Evolutionary conservation across 2,113 vertebrate species (phyloP).

Genomic region (Stomatorhinus ivindoensis): DNA sequence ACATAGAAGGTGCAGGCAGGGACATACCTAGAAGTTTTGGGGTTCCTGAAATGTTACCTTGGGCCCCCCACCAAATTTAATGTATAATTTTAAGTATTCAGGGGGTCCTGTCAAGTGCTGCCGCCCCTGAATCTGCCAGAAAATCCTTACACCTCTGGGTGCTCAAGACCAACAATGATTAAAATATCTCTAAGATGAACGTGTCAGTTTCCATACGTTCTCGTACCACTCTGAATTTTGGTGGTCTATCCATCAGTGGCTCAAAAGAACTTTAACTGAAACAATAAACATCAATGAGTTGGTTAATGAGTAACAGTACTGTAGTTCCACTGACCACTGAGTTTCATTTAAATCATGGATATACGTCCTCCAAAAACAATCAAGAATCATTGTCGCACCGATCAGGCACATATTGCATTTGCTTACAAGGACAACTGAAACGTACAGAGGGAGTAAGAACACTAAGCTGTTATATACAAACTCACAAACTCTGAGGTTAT

Average conservation of each 20-base stretch:
- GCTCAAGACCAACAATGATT: background rate
- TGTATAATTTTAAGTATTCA: background rate
- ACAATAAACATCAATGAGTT: background rate
- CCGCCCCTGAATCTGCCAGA: background rate
- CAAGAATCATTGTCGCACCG: background rate
- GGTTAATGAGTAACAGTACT: slow-evolving; percentile 6
- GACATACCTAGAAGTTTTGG: background rate
- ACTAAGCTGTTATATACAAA: slow-evolving; percentile 20
- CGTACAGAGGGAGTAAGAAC: slow-evolving; percentile 6
- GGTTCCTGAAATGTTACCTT: background rate
- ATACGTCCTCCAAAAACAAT: background rate
- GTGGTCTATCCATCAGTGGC: background rate
- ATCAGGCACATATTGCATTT: slow-evolving; percentile 8
- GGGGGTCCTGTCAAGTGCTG: background rate
- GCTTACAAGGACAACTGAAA: background rate
- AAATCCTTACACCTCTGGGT: background rate
- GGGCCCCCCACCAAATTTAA: background rate
- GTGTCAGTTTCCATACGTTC: background rate
- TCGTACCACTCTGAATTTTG: background rate
- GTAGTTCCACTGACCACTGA: background rate
- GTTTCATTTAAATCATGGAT: background rate
- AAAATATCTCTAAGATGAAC: background rate
- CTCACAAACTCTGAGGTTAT: slow-evolving; percentile 19
- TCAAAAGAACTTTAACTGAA: background rate
- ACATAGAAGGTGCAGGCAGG: background rate